Evolutionary conservation across 2,113 vertebrate genomes (phyloP), one percentile per base, ranked within the genome.

Genomic region (Microcebus murinus): DNA sequence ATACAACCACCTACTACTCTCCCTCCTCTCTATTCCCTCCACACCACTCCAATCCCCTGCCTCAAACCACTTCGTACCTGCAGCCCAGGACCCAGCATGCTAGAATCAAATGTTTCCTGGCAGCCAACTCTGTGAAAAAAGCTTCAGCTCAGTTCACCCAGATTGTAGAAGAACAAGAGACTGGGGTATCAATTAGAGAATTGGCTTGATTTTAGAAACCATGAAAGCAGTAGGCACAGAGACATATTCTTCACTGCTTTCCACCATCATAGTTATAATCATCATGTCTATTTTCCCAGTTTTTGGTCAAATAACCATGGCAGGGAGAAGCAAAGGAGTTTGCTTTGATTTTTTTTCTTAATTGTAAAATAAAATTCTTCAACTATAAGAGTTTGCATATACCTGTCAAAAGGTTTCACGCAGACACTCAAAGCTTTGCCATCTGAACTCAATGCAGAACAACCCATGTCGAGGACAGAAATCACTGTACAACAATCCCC

Each of bases 361-460:
- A 95, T 83, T 90, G 15, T 68, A 36, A 87, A 91, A 92, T 29
- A 90, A 90, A 79, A 86, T 73, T 88, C 25, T 92, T 65, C 61
- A 81, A 63, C 73, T 65, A 4, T 39, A 81, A 88, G 50, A 86
- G 76, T 85, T 94, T 59, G 31, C 87, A 77, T 70, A 9, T 4
- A 87, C n/a, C 70, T 76, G 79, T 91, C 87, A 42, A 93, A 91
- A 94, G 83, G 50, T 81, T 68, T 82, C 71, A 50, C 85, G 91
- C 79, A 67, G 90, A 79, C 67, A 87, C 68, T 88, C 76, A 77
- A n/a, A 74, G 71, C 70, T 86, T 36, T 90, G 95, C 87, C 95
- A 94, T 88, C 61, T 95, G 96, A 95, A 96, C 96, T 97, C 92
- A 70, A 84, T 34, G 71, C 84, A 85, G 77, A 94, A 90, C 42